Evolutionary conservation across 2,113 vertebrate species (phyloP).

Genomic region (Hippocampus comes): DNA sequence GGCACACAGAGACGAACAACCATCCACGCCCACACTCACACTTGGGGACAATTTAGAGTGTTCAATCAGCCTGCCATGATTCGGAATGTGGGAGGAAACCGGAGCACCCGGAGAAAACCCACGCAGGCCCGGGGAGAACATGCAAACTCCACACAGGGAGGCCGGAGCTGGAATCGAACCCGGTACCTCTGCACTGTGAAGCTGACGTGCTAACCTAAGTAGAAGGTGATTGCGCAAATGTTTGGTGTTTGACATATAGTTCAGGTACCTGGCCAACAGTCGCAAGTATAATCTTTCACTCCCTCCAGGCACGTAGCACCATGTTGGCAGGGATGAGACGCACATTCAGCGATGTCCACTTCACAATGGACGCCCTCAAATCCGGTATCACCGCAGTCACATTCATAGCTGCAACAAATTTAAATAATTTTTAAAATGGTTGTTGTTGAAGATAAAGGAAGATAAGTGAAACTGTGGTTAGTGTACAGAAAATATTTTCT

Average conservation of each 20-base stretch:
- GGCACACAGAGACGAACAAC: too few species aligned
- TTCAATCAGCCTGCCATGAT: too few species aligned
- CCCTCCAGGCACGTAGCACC: conserved; percentile 80
- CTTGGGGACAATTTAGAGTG: too few species aligned
- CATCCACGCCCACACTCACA: too few species aligned
- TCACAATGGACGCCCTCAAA: conserved; percentile 83
- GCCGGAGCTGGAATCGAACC: too few species aligned
- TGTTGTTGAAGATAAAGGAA: not conserved
- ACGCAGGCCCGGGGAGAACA: too few species aligned
- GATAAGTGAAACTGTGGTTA: not conserved
- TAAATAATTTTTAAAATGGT: not conserved
- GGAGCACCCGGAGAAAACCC: too few species aligned
- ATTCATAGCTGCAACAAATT: conserved; percentile 75
- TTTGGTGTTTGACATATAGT: not conserved
- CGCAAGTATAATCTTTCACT: conserved; percentile 78
- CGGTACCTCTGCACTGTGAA: too few species aligned
- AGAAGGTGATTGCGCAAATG: not conserved
- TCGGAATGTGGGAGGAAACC: too few species aligned
- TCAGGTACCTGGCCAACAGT: conserved; percentile 85
- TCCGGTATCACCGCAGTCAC: conserved; percentile 84
- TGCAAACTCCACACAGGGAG: too few species aligned
- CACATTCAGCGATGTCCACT: conserved; percentile 86
- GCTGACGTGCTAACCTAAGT: too few species aligned
- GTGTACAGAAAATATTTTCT: too few species aligned
- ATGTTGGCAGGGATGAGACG: conserved; percentile 83